These are phyloP conservation scores for Phenganax stokvisi DNA, from an alignment of 92 coral and sea anemone genomes.

Conservation along the genomic window DNA sequence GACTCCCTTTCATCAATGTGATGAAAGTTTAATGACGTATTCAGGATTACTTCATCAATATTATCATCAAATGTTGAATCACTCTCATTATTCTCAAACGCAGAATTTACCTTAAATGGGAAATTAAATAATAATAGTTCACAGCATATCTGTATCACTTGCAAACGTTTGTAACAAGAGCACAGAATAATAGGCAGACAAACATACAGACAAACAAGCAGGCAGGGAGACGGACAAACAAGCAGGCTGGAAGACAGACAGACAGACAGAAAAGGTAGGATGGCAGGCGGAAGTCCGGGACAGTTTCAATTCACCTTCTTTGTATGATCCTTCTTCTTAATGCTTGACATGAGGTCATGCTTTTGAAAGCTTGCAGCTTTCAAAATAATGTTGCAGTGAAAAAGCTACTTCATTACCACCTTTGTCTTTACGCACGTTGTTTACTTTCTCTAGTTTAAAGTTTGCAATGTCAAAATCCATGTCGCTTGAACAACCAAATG, in stretches of 20 bases:
- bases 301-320: neutral
- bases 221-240: too few species aligned
- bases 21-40: neutral
- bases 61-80: too few species aligned
- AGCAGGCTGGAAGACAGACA: neutral
- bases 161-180: too few species aligned
- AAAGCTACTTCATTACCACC: neutral
- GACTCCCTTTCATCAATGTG: neutral
- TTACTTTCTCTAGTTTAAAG: neutral
- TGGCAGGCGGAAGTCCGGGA: neutral
- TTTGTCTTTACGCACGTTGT: neutral
- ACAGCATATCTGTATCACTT: too few species aligned
- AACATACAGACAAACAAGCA: too few species aligned
- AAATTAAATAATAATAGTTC: too few species aligned
- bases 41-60: neutral
- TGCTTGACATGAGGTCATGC: conserved; percentile 30
- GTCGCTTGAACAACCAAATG: neutral
- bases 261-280: neutral
- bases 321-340: neutral
- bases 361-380: conserved; percentile 18
- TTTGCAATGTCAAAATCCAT: conserved; percentile 20
- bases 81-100: too few species aligned
- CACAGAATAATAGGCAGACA: too few species aligned
- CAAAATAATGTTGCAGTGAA: neutral
- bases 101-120: too few species aligned